These are phyloP conservation scores for Trichonephila clavipes DNA, from an alignment of 1,140 invertebrate species.

Conservation along the genomic window DNA sequence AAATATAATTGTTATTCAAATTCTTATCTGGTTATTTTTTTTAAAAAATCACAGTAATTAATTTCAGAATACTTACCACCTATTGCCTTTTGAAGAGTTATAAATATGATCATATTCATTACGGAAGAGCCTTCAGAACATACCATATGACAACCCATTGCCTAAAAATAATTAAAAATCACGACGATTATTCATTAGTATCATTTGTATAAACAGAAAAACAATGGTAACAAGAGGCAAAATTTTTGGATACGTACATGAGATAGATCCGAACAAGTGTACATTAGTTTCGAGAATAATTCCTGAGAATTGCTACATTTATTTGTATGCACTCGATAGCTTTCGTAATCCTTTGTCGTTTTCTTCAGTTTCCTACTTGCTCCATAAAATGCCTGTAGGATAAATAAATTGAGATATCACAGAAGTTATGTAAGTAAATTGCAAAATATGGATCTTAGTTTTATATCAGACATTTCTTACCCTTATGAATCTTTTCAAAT, in stretches of 20 bases:
- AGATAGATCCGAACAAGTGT: background rate
- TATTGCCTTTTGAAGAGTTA: background rate
- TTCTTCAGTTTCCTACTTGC: background rate
- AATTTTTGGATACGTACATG: background rate
- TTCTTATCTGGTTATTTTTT: too few relatives aligned
- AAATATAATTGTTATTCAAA: too few relatives aligned
- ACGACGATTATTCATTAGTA: too few relatives aligned
- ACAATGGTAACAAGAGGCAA: background rate
- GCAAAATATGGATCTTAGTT: background rate
- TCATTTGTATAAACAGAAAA: background rate
- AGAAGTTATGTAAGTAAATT: background rate
- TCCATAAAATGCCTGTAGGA: background rate
- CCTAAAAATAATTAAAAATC: background rate
- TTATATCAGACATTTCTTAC: background rate
- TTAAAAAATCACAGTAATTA: too few relatives aligned
- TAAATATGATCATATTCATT: slow-evolving; percentile 28
- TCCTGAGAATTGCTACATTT: background rate
- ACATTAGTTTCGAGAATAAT: background rate
- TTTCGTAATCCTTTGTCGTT: background rate
- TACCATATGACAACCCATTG: background rate
- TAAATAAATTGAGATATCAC: background rate
- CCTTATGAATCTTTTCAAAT: background rate
- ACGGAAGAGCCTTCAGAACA: background rate
- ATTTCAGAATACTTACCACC: slow-evolving; percentile 21
- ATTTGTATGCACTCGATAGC: background rate